phyloP scores from a whole-genome alignment of 2,113 vertebrate species.

The Gasterosteus nipponicus region DNA sequence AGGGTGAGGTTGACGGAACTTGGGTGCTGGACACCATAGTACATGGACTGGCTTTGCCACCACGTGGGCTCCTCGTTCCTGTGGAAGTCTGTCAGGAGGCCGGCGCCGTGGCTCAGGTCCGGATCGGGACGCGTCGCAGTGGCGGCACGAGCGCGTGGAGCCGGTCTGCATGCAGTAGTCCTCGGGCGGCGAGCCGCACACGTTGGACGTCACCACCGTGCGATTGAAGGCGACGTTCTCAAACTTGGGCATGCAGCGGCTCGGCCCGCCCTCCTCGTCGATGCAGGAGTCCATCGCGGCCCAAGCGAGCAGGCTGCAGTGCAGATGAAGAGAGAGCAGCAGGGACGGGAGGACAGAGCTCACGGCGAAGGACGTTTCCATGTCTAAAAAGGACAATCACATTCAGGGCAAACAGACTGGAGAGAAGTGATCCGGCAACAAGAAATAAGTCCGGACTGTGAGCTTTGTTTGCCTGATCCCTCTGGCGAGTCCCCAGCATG shows the following conservation, averaged over 20 bases:
- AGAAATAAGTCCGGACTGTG: conserved; percentile 28
- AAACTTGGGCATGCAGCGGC: conserved; percentile 89
- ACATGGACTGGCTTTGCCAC: conserved; percentile 99
- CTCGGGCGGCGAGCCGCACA: conserved; percentile 87
- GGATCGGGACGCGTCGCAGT: conserved; percentile 82
- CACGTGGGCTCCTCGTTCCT: conserved; percentile 91
- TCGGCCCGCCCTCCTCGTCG: conserved; percentile 78
- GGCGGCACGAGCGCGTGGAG: conserved; percentile 83
- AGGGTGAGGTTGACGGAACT: conserved; percentile 91
- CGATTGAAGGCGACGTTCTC: conserved; percentile 91
- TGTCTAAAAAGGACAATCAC: conserved; percentile 47
- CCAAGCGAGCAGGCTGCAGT: conserved; percentile 34
- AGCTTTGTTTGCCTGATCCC: conserved; percentile 29
- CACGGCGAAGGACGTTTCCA: conserved; percentile 71
- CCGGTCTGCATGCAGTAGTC: conserved; percentile 93
- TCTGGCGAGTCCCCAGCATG: conserved; percentile 61
- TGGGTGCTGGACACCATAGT: conserved; percentile 89
- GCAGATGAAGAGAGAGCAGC: conserved; percentile 47
- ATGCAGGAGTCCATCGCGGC: conserved; percentile 84
- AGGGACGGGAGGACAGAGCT: conserved; percentile 51
- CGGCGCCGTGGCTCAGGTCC: conserved; percentile 82
- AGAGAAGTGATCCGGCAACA: conserved; percentile 45
- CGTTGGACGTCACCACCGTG: conserved; percentile 80
- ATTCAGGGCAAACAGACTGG: conserved; percentile 24
- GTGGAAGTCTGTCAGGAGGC: conserved; percentile 92